Evolutionary conservation across 2,888 invertebrate species (phyloP), one percentile per base, ranked within the genome.

Genomic region (Conops quadrifasciatus): DNA sequence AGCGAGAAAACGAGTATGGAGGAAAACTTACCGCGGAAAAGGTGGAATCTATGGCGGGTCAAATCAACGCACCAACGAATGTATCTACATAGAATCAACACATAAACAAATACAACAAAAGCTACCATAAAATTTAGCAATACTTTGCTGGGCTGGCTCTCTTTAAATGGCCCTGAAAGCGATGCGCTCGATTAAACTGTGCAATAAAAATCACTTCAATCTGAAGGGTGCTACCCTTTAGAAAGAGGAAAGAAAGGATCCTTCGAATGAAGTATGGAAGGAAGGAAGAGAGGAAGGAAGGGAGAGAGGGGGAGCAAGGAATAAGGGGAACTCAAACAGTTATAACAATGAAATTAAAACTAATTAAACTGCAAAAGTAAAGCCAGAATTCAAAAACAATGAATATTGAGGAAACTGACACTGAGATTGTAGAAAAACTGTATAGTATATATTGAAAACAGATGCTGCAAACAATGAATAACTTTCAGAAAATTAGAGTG

Each of bases 161-260:
- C n/a, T 53, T 63, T 53, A 73, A 73, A 73, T 71, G 70, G 71
- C 73, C 72, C 73, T 76, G 74, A 71, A 70, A 75, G 79, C 82
- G 80, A 80, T 82, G 84, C 81, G 83, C 83, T 84, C 82, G 82
- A 82, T 83, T 84, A 62, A 68, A 62, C 62, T 84, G 82, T 82
- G 81, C 80, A 82, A 84, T 84, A 84, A 83, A 84, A 82, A 82
- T 80, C 82, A 80, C 79, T 82, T 81, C 79, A 77, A 36, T 36
- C 4, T 36, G 4, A 36, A n/a, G n/a, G n/a, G n/a, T n/a, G n/a
- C n/a, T n/a, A n/a, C n/a, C n/a, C n/a, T n/a, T n/a, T n/a, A n/a
- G n/a, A 77, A 79, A 67, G 13, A 49, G 49, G n/a, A n/a, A 49
- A 49, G 49, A 45, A 9, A 15, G 1, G 9, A 13, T 45, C 15